phyloP scores from a whole-genome alignment of 2,113 vertebrate genomes.

The Tympanuchus pallidicinctus region DNA sequence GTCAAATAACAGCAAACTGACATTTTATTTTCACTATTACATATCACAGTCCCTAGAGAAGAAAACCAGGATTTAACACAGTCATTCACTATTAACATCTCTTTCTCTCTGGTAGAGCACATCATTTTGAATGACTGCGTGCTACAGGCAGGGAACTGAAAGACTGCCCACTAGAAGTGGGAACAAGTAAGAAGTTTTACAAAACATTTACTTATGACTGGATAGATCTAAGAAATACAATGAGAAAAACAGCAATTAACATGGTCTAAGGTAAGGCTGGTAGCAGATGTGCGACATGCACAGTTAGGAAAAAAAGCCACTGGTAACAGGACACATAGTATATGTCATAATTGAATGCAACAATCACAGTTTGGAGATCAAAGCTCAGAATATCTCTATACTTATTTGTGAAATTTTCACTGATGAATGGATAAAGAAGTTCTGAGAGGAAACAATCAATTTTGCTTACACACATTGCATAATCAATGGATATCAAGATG shows the following conservation, averaged over 20 bases:
- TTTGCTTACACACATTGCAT: background rate
- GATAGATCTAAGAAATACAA: background rate
- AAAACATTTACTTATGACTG: background rate
- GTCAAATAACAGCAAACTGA: background rate
- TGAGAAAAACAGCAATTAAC: background rate
- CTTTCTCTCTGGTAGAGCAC: background rate
- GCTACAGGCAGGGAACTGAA: background rate
- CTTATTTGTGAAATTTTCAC: too few species aligned
- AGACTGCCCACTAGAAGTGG: background rate
- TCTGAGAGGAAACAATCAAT: slow-evolving; percentile 14
- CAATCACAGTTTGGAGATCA: slow-evolving; percentile 34
- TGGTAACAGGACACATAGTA: slow-evolving; percentile 1
- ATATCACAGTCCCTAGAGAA: background rate
- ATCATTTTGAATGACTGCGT: background rate
- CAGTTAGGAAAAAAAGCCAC: background rate
- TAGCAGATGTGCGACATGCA: background rate
- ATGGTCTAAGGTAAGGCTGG: background rate
- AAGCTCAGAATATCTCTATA: background rate
- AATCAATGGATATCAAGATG: too few species aligned
- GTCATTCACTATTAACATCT: background rate
- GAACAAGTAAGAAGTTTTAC: background rate
- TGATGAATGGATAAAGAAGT: slow-evolving; percentile 6
- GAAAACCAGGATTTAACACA: background rate
- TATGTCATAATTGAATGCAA: background rate
- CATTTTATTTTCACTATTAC: background rate